A percentile compares a stretch with the other conserved stretches of the same genome.
Conservation (phyloP, 1,140 invertebrate species). For the Tigriopus japonicus region DNA sequence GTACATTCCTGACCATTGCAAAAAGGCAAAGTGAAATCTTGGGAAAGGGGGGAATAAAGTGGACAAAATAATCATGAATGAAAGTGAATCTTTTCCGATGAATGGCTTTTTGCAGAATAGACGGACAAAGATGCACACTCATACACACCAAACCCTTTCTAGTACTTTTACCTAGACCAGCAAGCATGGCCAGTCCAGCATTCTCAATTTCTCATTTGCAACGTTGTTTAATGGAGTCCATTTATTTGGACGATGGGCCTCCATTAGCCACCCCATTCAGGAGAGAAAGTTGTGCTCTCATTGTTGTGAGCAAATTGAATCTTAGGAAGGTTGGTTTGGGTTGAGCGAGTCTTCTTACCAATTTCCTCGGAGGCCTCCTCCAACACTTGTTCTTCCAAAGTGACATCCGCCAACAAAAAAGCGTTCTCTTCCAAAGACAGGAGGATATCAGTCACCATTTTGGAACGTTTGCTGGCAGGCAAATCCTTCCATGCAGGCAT, state of each 20-base stretch:
- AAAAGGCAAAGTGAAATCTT: too few species aligned
- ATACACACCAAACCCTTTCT: too few species aligned
- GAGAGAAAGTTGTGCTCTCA: not conserved
- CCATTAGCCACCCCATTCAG: not conserved
- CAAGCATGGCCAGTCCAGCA: not conserved
- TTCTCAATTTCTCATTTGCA: not conserved
- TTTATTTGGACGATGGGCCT: not conserved
- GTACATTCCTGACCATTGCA: too few species aligned
- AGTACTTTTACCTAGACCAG: not conserved
- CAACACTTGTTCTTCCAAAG: conserved; percentile 17
- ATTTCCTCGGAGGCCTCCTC: conserved; percentile 18
- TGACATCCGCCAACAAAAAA: conserved; percentile 55
- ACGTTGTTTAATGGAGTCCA: not conserved
- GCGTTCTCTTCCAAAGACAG: conserved; percentile 78
- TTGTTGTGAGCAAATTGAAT: not conserved
- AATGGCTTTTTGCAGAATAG: too few species aligned
- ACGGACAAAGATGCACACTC: too few species aligned
- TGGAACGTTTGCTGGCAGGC: conserved; percentile 31
- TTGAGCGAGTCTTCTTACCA: conserved; percentile 17
- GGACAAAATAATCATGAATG: too few species aligned
- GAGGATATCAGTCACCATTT: conserved; percentile 58
- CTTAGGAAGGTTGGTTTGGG: not conserved
- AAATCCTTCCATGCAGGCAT: conserved; percentile 71
- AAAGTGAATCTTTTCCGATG: too few species aligned
- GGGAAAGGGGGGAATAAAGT: too few species aligned